Conservation (phyloP, 37 sponge, comb jelly and placozoan species). For the Oopsacas minuta region DNA sequence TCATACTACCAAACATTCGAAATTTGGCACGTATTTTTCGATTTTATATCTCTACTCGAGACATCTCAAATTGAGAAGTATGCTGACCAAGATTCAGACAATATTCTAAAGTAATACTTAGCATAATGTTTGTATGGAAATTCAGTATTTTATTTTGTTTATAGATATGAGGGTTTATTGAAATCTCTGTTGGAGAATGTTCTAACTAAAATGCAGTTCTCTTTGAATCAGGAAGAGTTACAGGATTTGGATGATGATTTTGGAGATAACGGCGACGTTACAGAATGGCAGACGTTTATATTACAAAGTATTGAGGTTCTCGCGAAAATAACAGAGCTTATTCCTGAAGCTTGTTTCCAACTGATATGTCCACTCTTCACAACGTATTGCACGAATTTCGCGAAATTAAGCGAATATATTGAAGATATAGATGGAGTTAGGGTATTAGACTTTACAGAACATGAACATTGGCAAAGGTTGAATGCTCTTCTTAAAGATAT, state of each 20-base stretch:
- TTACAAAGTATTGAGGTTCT: slow-evolving; percentile 46
- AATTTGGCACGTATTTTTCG: slow-evolving; percentile 53
- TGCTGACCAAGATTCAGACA: not conserved
- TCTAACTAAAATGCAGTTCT: slow-evolving; percentile 38
- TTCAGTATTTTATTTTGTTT: not conserved
- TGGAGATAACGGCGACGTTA: slow-evolving; percentile 59
- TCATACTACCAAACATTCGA: slow-evolving; percentile 56
- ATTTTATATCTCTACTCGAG: slow-evolving; percentile 34
- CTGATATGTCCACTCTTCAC: slow-evolving; percentile 19
- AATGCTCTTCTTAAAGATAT: slow-evolving; percentile 59
- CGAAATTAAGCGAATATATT: not conserved
- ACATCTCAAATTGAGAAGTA: not conserved
- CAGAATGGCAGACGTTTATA: slow-evolving; percentile 71
- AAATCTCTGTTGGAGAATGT: slow-evolving; percentile 41
- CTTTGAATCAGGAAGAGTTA: slow-evolving; percentile 46
- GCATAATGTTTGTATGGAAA: not conserved
- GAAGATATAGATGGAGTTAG: slow-evolving; percentile 21
- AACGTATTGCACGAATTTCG: slow-evolving; percentile 5
- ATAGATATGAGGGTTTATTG: slow-evolving; percentile 38
- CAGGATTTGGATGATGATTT: slow-evolving; percentile 53
- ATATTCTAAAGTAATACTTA: not conserved
- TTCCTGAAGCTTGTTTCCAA: slow-evolving; percentile 43
- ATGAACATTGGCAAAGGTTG: slow-evolving; percentile 28
- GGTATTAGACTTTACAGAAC: slow-evolving; percentile 19
- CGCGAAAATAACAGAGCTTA: slow-evolving; percentile 59